phyloP scores from a whole-genome alignment of 2,888 invertebrate genomes.

The Hofmannophila pseudospretella region DNA sequence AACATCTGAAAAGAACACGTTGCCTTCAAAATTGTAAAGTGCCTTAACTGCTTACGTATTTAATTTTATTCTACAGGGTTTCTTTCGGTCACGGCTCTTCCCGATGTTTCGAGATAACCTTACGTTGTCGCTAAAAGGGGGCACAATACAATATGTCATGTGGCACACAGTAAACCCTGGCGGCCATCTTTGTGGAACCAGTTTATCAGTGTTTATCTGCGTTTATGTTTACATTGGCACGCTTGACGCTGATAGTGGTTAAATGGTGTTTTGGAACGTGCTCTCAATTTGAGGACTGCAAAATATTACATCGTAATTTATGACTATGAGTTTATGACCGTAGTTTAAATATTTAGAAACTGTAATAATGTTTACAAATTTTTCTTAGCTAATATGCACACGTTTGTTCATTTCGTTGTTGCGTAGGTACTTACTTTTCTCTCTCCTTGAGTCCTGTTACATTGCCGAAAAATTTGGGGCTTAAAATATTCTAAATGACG shows the following conservation, averaged over 20 bases:
- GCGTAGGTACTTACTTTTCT: too few species aligned
- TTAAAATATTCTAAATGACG: too few species aligned
- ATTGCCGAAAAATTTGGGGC: too few species aligned
- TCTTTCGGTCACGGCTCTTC: slow-evolving; percentile 10
- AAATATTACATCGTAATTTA: slow-evolving; percentile 6
- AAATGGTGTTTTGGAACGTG: slow-evolving; percentile 33
- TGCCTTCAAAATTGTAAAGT: too few species aligned
- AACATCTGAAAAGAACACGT: too few species aligned
- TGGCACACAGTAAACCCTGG: slow-evolving; percentile 16
- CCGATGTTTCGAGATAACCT: slow-evolving; percentile 12
- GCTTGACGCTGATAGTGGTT: slow-evolving; percentile 32
- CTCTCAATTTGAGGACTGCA: slow-evolving; percentile 10
- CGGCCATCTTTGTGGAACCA: slow-evolving; percentile 53
- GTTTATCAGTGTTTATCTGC: slow-evolving; percentile 51
- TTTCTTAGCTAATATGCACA: too few species aligned
- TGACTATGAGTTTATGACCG: not conserved
- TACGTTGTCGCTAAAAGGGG: slow-evolving; percentile 6
- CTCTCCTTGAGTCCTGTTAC: too few species aligned
- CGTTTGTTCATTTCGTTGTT: too few species aligned
- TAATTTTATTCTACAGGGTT: too few species aligned
- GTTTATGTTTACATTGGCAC: slow-evolving; percentile 48
- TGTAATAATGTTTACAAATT: not conserved
- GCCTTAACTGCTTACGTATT: too few species aligned
- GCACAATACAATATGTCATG: not conserved
- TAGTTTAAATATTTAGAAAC: slow-evolving; percentile 1